Percentiles rank a stretch among this genome's conserved stretches.
Evolutionary conservation across 2,797 vertebrate genomes (phyloP).

Genomic region (Cryptoblepharus egeriae): DNA sequence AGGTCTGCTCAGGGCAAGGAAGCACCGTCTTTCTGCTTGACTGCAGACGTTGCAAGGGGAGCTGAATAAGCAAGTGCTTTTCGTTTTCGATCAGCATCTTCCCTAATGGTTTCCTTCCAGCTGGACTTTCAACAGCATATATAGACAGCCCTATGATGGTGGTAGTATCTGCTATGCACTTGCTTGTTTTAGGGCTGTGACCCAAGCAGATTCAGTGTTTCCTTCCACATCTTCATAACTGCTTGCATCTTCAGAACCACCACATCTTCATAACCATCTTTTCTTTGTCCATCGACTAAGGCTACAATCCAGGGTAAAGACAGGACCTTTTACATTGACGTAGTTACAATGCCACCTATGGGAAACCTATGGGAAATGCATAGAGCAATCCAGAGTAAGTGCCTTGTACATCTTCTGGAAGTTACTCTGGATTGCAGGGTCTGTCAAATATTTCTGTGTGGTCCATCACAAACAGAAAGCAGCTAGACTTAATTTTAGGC

Average conservation of each 20-base stretch:
- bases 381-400: too few relatives aligned
- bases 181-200: background rate
- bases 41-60: background rate
- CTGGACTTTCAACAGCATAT: background rate
- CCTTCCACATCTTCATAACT: background rate
- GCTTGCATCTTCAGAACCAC: too few relatives aligned
- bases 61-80: slow-evolving; percentile 23
- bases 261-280: too few relatives aligned
- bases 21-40: background rate
- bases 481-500: background rate
- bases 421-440: too few relatives aligned
- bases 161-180: too few relatives aligned
- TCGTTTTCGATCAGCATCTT: slow-evolving; percentile 14
- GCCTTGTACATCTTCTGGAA: too few relatives aligned
- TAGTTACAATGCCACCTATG: too few relatives aligned
- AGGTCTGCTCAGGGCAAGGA: background rate
- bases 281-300: too few relatives aligned
- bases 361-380: too few relatives aligned
- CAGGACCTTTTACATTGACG: too few relatives aligned
- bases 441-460: background rate
- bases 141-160: background rate
- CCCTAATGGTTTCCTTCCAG: slow-evolving; percentile 9
- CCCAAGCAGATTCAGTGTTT: too few relatives aligned
- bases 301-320: too few relatives aligned
- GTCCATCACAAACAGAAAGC: background rate